Evolutionary conservation across 2,888 invertebrate genomes (phyloP).

Genomic region (Hoplodrina blanda): DNA sequence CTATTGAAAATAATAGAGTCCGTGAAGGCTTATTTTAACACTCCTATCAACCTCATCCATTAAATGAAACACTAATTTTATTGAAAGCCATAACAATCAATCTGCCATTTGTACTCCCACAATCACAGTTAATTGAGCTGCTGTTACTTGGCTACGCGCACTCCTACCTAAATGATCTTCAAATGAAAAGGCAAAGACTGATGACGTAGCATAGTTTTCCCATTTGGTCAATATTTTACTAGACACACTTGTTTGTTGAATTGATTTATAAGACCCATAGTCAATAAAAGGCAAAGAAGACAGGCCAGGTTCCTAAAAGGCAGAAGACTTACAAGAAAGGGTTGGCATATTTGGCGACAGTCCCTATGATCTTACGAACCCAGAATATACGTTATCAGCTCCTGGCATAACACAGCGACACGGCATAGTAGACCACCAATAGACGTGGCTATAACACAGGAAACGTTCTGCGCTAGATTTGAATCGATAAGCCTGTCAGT

Average conservation of each 20-base stretch:
- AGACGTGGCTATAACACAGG: not conserved
- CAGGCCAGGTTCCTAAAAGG: not conserved
- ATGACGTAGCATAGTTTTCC: not conserved
- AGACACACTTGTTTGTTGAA: not conserved
- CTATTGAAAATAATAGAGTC: not conserved
- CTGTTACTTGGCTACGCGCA: slow-evolving; percentile 17
- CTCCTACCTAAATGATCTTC: not conserved
- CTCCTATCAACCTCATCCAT: not conserved
- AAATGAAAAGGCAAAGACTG: not conserved
- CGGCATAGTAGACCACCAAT: not conserved
- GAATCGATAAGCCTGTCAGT: slow-evolving; percentile 21
- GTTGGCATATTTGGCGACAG: not conserved
- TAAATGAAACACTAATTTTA: not conserved
- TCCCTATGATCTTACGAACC: not conserved
- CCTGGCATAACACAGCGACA: not conserved
- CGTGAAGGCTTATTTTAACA: not conserved
- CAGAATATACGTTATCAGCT: not conserved
- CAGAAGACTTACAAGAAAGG: not conserved
- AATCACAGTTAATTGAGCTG: slow-evolving; percentile 9
- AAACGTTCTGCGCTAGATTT: slow-evolving; percentile 2
- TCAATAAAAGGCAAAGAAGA: not conserved
- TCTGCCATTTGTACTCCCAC: slow-evolving; percentile 16
- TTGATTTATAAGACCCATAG: not conserved
- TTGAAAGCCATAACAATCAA: slow-evolving; percentile 4
- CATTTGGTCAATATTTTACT: not conserved